These are phyloP conservation scores for Xylophagus ater DNA, from an alignment of 2,888 invertebrate species.

Conservation along the genomic window DNA sequence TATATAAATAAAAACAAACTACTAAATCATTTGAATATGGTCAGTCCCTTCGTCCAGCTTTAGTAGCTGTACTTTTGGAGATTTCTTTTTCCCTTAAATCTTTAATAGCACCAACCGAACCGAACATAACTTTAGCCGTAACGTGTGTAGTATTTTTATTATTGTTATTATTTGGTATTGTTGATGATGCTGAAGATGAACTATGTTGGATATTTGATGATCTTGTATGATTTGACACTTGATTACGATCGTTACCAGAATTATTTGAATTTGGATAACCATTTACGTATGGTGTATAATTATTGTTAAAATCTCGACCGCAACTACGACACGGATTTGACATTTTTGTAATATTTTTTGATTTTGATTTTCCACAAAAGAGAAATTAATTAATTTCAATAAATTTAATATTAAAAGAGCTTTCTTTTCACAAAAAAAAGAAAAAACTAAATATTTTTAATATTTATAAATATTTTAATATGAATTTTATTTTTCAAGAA, in stretches of 20 bases:
- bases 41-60: conserved; percentile 35
- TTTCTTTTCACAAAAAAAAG: no score
- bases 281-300: conserved; percentile 37
- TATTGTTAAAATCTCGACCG: conserved; percentile 40
- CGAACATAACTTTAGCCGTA: conserved; percentile 63
- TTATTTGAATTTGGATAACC: conserved; percentile 35
- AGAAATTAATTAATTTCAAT: no score
- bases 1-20: no score
- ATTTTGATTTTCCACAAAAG: no score
- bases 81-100: conserved; percentile 62
- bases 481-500: no score
- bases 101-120: conserved; percentile 60
- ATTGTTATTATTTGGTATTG: conserved; percentile 19
- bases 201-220: conserved; percentile 8
- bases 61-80: conserved; percentile 44
- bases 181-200: conserved; percentile 16
- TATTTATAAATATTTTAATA: no score
- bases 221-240: conserved; percentile 8
- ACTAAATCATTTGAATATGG: no score
- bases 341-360: conserved; percentile 25
- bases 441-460: no score
- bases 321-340: conserved; percentile 40
- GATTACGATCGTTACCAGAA: conserved; percentile 16
- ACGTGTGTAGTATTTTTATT: conserved; percentile 40
- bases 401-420: no score